phyloP scores from a whole-genome alignment of 2,113 vertebrate genomes.

The Spermophilus dauricus region DNA sequence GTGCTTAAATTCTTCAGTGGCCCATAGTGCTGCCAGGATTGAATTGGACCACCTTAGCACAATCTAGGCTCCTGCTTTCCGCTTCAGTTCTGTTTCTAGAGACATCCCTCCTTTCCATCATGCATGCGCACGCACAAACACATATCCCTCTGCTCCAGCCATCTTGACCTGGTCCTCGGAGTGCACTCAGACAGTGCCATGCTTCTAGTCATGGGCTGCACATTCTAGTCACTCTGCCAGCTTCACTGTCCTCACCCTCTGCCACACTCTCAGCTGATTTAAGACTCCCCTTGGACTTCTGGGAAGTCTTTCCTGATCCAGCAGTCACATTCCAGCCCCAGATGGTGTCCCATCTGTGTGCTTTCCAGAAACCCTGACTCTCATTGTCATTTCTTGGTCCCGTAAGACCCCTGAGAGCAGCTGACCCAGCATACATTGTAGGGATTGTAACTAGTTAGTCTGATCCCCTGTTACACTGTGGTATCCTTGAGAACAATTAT shows the following conservation, averaged over 20 bases:
- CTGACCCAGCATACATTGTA: neutral
- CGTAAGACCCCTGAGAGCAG: neutral
- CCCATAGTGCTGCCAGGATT: neutral
- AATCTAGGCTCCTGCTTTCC: neutral
- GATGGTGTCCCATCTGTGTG: neutral
- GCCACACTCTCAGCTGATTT: neutral
- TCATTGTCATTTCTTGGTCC: neutral
- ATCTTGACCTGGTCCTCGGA: neutral
- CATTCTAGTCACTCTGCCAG: neutral
- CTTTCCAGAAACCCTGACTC: neutral
- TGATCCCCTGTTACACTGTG: neutral
- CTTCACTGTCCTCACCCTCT: neutral
- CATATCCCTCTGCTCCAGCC: neutral
- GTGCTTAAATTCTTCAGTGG: neutral
- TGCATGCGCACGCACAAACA: rapidly evolving
- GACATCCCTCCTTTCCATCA: neutral
- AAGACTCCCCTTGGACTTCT: neutral
- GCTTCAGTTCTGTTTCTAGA: neutral
- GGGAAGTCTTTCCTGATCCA: neutral
- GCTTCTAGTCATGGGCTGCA: neutral
- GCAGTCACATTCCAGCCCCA: neutral
- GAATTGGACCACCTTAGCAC: neutral
- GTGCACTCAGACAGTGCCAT: no score
- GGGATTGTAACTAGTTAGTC: neutral
- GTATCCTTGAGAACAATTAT: neutral